Base-by-base conservation (phyloP, 2,797 vertebrate species). In the Lutjanus campechanus region DNA sequence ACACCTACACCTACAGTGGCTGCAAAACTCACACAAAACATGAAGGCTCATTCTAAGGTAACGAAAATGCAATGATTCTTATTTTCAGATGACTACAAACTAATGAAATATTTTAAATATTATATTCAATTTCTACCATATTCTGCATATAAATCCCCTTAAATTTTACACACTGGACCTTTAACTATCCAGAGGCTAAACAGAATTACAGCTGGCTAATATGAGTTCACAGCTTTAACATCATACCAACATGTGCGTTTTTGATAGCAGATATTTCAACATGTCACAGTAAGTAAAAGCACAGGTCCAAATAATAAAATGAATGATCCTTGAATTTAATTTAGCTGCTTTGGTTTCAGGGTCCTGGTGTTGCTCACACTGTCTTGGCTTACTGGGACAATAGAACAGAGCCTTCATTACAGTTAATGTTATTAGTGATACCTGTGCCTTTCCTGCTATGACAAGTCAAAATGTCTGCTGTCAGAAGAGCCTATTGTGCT, bases 371-470 rank as follows among this genome's bases (percentile, higher is more conserved):
- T 36, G 29, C 5, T 36, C 64, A 44, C 55, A 43, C 25, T 25
- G 6, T 19, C 40, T 15, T n/a, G 1, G 53, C n/a, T 61, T 62
- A 7, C 15, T 25, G 29, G 20, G 5, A n/a, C 12, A 63, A 51
- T 43, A 20, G 7, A 59, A 29, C 40, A 46, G 9, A 29, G 5
- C 11, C 16, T 49, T 36, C 29, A 36, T 36, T 36, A 36, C 20
- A 43, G 49, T 19, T 25, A 10, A 22, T 63, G 19, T 40, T 36
- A 47, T 20, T 17, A 8, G 13, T n/a, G 46, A 54, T 49, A 17
- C 22, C 17, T 8, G 16, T 44, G 55, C 29, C 20, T 76, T 46
- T 73, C 77, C 25, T 50, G 36, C 49, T n/a, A 44, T 74, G 59
- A 69, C 54, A 56, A 47, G 54, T 58, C 54, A n/a, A 49, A 67